Percentiles rank a stretch among this genome's conserved stretches.
phyloP scores from a whole-genome alignment of 2,888 invertebrate genomes.

The Drosophila colorata region DNA sequence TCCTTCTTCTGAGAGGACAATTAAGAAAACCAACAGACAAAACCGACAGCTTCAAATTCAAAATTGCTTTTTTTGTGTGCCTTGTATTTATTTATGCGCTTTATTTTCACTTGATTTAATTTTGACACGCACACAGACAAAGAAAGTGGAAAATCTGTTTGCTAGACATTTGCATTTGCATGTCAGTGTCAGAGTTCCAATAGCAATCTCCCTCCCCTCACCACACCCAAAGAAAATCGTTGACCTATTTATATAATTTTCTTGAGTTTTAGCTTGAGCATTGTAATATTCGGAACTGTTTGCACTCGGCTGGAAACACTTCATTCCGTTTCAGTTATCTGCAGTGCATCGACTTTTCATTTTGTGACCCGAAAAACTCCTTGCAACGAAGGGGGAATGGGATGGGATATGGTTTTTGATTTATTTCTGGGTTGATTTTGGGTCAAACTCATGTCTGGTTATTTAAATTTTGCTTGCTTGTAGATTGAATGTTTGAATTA shows the following conservation, averaged over 20 bases:
- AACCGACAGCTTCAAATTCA: slow-evolving; percentile 42
- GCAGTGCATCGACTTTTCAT: slow-evolving; percentile 53
- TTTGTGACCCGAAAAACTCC: slow-evolving; percentile 2
- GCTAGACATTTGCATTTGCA: slow-evolving; percentile 70
- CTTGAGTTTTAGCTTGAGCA: slow-evolving; percentile 27
- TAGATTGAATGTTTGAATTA: not conserved
- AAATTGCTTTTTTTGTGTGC: slow-evolving; percentile 26
- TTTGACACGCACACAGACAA: slow-evolving; percentile 58
- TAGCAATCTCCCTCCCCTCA: not conserved
- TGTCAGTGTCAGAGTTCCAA: slow-evolving; percentile 16
- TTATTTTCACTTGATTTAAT: slow-evolving; percentile 76
- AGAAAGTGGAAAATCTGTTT: slow-evolving; percentile 40
- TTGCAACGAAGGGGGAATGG: not conserved
- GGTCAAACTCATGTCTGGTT: too few relatives aligned
- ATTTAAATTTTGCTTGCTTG: too few relatives aligned
- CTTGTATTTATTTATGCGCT: slow-evolving; percentile 72
- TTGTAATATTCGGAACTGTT: slow-evolving; percentile 21
- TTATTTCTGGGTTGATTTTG: slow-evolving; percentile 6
- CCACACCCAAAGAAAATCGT: slow-evolving; percentile 34
- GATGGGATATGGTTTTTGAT: slow-evolving; percentile 20
- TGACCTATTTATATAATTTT: slow-evolving; percentile 69
- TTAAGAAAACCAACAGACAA: slow-evolving; percentile 54
- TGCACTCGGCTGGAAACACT: slow-evolving; percentile 72
- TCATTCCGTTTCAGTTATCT: slow-evolving; percentile 69
- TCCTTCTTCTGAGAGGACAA: slow-evolving; percentile 39